Base-by-base conservation (phyloP, 1,140 invertebrate species). In the Philopotamus ludificatus region DNA sequence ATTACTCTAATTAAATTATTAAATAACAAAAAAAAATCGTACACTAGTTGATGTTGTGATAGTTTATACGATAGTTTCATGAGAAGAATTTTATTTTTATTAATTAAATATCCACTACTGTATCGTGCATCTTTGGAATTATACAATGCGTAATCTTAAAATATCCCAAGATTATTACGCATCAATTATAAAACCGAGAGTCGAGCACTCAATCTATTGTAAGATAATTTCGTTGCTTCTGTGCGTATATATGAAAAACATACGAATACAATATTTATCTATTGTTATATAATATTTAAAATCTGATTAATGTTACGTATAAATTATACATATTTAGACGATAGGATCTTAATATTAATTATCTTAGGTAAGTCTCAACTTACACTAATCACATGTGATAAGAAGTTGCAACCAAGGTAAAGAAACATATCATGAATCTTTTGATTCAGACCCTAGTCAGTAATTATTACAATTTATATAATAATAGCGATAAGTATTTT, bases 391-490 rank as follows among this genome's bases (percentile, higher is more conserved):
- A 49, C 53, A 66, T 70, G 68, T 70, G 68, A 70, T 70, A 66
- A 60, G 57, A 22, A 66, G 68, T 64, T 70, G 76, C 78, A 79
- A 79, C 78, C 78, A 79, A 79, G 78, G 77, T 79, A 79, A 79
- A 74, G 72, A 77, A 76, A 79, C 78, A 79, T 79, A 79, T 79
- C 78, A 79, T 75, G 79, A 76, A 49, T 70, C 67, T 68, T 65
- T 71, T 68, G 70, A 70, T 66, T 65, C 68, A 44, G 44, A 44
- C 4, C 55, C 20, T 70, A 70, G 68, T 12, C 50, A 25, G 15
- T 47, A 61, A 34, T 34, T 34, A 12, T 10, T 47, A 53, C 15
- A 25, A 34, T 25, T 49, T 47, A 10, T 59, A 59, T 22, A 50
- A n/a, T 42, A 21, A 22, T 63, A 53, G 15, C 9, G 12, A 26